A percentile compares a stretch with the other conserved stretches of the same genome.
phyloP scores from a whole-genome alignment of 2,888 invertebrate species.

The Phorcus lineatus region DNA sequence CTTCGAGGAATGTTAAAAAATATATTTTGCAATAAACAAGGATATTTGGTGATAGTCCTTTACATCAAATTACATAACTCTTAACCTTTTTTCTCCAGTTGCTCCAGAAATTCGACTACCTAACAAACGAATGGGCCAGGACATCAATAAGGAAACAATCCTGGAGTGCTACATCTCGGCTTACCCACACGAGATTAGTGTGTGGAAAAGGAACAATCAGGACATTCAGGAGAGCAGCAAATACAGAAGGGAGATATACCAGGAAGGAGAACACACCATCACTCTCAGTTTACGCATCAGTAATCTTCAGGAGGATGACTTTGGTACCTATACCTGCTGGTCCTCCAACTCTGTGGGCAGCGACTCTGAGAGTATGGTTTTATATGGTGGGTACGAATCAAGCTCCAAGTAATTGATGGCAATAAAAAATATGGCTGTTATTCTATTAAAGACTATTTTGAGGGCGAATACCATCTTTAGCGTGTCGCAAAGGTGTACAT shows the following conservation, averaged over 20 bases:
- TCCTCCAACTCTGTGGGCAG: constrained; percentile 35
- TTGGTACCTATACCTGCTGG: constrained; percentile 39
- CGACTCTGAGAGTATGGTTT: constrained; percentile 33
- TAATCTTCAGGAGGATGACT: constrained; percentile 35
- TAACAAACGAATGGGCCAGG: constrained; percentile 60
- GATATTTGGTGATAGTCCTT: no score
- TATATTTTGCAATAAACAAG: no score
- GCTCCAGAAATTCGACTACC: constrained; percentile 61
- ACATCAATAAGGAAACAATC: constrained; percentile 62
- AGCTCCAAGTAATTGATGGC: no score
- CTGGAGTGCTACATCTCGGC: constrained; percentile 65
- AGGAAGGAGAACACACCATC: constrained; percentile 37
- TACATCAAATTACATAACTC: neutral
- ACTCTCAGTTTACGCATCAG: constrained; percentile 35
- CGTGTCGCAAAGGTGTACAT: no score
- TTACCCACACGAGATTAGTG: constrained; percentile 50
- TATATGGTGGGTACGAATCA: constrained; percentile 31
- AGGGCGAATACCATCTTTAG: no score
- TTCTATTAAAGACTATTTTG: no score
- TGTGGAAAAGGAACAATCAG: constrained; percentile 25
- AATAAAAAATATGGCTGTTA: no score
- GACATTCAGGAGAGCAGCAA: constrained; percentile 35
- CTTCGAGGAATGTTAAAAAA: no score
- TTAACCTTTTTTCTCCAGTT: constrained; percentile 40
- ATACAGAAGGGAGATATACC: constrained; percentile 46